phyloP scores from a whole-genome alignment of 2,888 invertebrate genomes.

The Drosophila lacicola region DNA sequence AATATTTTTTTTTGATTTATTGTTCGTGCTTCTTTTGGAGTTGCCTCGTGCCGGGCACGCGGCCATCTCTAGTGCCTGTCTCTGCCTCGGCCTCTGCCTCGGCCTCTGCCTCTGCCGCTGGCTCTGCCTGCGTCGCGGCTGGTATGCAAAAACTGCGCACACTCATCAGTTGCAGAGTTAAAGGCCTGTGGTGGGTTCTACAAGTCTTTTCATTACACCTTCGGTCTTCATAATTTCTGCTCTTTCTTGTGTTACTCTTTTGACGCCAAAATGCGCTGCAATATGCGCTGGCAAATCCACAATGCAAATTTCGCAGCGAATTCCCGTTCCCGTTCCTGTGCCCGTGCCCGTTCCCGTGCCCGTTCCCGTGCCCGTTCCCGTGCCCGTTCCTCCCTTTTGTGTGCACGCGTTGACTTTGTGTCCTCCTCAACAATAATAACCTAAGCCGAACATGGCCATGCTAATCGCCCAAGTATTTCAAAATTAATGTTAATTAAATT shows the following conservation, averaged over 20 bases:
- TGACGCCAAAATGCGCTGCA: constrained; percentile 38
- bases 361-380: too few relatives aligned
- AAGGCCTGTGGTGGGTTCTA: constrained; percentile 35
- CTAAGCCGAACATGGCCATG: neutral
- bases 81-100: constrained; percentile 3
- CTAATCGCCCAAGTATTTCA: neutral
- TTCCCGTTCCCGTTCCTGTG: too few relatives aligned
- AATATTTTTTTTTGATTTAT: too few relatives aligned
- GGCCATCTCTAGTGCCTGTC: neutral
- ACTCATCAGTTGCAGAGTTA: constrained; percentile 36
- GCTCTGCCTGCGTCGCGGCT: constrained; percentile 8
- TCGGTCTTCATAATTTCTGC: constrained; percentile 61
- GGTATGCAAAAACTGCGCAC: constrained; percentile 67
- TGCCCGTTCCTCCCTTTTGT: too few relatives aligned
- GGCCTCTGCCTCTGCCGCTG: neutral
- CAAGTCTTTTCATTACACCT: constrained; percentile 64
- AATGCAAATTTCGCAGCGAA: neutral
- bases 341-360: too few relatives aligned
- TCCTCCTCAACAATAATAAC: neutral
- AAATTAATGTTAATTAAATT: too few relatives aligned
- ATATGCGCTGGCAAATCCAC: constrained; percentile 3
- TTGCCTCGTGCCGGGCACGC: neutral
- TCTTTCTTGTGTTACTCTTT: constrained; percentile 48
- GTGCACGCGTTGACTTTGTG: too few relatives aligned
- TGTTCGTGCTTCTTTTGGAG: neutral